phyloP scores from a whole-genome alignment of 2,888 invertebrate species.

The Hemistola chrysoprasaria region DNA sequence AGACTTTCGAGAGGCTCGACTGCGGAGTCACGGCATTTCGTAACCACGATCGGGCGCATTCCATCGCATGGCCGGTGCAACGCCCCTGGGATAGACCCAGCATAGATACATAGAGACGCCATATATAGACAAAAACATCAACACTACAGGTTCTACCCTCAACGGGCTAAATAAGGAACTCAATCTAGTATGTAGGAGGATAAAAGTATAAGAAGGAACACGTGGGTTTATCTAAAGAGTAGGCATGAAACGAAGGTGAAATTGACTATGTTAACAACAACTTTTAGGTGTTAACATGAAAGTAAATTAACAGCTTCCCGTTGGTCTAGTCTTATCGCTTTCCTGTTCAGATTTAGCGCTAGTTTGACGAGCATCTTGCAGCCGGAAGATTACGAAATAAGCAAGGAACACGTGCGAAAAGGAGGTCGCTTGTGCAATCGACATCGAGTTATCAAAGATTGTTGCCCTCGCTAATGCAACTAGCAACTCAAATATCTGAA shows the following conservation, averaged over 20 bases:
- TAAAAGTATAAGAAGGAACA: constrained; percentile 13
- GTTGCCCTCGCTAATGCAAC: constrained; percentile 62
- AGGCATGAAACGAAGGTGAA: constrained; percentile 43
- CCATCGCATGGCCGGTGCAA: constrained; percentile 67
- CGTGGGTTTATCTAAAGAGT: constrained; percentile 45
- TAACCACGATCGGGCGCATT: constrained; percentile 76
- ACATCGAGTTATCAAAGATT: constrained; percentile 64
- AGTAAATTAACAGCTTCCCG: constrained; percentile 25
- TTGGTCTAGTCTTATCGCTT: constrained; percentile 24
- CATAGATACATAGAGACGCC: constrained; percentile 29
- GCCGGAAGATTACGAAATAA: constrained; percentile 62
- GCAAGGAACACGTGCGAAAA: constrained; percentile 67
- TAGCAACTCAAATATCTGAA: constrained; percentile 50
- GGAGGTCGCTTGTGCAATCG: constrained; percentile 67
- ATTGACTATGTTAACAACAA: constrained; percentile 11
- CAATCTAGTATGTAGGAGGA: constrained; percentile 31
- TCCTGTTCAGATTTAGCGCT: constrained; percentile 29
- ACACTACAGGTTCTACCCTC: constrained; percentile 32
- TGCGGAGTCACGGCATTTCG: constrained; percentile 72
- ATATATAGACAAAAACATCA: constrained; percentile 29
- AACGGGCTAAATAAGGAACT: constrained; percentile 23
- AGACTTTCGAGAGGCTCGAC: constrained; percentile 57
- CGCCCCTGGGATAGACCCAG: constrained; percentile 63
- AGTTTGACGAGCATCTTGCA: constrained; percentile 35
- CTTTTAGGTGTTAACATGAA: constrained; percentile 9